Percentiles rank a stretch among this genome's conserved stretches.
phyloP scores from a whole-genome alignment of 1,140 invertebrate genomes.

The Drosophila oshimai region DNA sequence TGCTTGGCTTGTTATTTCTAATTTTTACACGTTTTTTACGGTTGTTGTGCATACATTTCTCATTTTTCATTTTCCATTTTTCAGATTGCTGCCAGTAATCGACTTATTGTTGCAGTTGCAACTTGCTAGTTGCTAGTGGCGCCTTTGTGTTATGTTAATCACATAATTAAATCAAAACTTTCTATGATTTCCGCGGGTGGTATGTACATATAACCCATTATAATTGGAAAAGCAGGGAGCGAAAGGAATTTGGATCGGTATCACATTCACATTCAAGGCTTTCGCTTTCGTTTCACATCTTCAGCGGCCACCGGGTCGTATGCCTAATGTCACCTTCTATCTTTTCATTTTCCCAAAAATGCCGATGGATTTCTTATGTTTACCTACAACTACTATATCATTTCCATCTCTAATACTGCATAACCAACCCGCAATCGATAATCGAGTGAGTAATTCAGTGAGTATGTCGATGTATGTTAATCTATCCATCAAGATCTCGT shows the following conservation, averaged over 20 bases:
- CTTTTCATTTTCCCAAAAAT: background rate
- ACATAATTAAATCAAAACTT: conserved; percentile 79
- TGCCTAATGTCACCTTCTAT: background rate
- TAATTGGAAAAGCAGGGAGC: conserved; percentile 6
- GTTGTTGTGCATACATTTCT: conserved; percentile 45
- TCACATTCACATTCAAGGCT: conserved; percentile 1
- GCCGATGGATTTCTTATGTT: no score
- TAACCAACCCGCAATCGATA: conserved; percentile 1
- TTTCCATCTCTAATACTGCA: background rate
- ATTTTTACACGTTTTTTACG: conserved; percentile 57
- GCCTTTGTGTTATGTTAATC: conserved; percentile 77
- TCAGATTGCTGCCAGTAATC: conserved; percentile 60
- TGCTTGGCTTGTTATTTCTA: conserved; percentile 71
- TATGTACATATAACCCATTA: conserved; percentile 1
- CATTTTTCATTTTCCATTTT: no score
- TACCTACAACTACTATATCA: no score
- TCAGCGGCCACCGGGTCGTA: conserved; percentile 4
- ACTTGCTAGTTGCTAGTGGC: conserved; percentile 27
- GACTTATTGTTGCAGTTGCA: conserved; percentile 38
- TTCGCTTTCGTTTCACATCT: conserved; percentile 13
- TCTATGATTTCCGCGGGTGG: conserved; percentile 67
- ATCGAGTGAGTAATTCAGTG: conserved; percentile 16
- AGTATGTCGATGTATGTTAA: conserved; percentile 7
- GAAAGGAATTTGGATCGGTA: conserved; percentile 8
- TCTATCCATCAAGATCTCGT: conserved; percentile 14